Conservation (phyloP, 1,140 invertebrate genomes). For the Acyrthosiphon pisum region DNA sequence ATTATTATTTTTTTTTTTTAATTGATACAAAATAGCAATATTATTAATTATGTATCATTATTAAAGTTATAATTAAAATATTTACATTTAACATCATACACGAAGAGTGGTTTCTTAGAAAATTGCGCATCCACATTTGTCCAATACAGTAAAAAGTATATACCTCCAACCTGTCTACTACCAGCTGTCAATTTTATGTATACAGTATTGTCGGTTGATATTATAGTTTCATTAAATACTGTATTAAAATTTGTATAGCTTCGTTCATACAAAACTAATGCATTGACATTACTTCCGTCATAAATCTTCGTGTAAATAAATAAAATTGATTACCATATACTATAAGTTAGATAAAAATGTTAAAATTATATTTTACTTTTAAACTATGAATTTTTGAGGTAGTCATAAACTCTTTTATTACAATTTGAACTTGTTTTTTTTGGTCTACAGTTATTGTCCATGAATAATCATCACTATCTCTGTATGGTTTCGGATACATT, state of each 20-base stretch:
- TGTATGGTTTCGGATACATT: conserved; percentile 79
- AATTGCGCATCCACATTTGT: not conserved
- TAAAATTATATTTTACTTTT: not conserved
- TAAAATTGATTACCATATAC: not conserved
- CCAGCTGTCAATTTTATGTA: not conserved
- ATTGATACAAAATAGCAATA: not conserved
- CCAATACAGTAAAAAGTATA: conserved; percentile 22
- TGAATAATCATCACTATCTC: conserved; percentile 73
- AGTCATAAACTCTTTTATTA: conserved; percentile 22
- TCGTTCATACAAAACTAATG: not conserved
- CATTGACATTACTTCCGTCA: not conserved
- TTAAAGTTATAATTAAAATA: not conserved
- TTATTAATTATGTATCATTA: not conserved
- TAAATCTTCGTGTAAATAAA: not conserved
- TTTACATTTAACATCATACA: not conserved
- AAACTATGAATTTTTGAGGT: not conserved
- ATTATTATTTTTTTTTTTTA: not conserved
- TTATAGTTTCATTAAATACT: not conserved
- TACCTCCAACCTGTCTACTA: not conserved
- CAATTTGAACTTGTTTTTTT: conserved; percentile 76
- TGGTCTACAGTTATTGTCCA: conserved; percentile 79
- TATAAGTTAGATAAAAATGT: not conserved
- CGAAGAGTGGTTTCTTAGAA: not conserved
- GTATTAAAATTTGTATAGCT: not conserved
- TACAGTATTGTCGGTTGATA: conserved; percentile 4